phyloP scores from a whole-genome alignment of 2,888 invertebrate species.

The Serripes groenlandicus region DNA sequence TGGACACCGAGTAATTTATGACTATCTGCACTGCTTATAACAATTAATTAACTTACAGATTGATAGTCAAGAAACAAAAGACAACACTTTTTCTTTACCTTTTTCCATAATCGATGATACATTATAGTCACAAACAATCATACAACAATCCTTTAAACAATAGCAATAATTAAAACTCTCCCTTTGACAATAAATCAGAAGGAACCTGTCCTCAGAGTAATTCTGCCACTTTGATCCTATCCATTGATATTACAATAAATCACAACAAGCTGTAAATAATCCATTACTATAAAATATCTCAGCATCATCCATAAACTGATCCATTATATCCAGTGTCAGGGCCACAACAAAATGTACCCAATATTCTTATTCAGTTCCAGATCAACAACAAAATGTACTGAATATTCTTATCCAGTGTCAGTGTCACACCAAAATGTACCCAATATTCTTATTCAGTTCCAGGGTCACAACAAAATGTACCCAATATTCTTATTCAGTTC shows the following conservation, averaged over 20 bases:
- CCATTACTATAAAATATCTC: slow-evolving; percentile 12
- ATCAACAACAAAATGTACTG: neutral
- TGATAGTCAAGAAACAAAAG: no score
- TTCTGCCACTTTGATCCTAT: slow-evolving; percentile 30
- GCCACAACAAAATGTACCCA: neutral
- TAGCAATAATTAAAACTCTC: neutral
- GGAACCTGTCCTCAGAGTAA: slow-evolving; percentile 3
- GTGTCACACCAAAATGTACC: neutral
- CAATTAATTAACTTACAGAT: no score
- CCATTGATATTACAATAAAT: slow-evolving; percentile 42
- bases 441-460: neutral
- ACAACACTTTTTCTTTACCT: no score
- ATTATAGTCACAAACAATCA: neutral
- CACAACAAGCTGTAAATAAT: slow-evolving; percentile 33
- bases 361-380: neutral
- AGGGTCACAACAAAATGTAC: neutral
- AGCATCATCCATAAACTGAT: slow-evolving; percentile 14
- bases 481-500: no score
- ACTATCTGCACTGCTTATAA: no score
- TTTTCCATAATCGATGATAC: slow-evolving; percentile 18
- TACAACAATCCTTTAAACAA: neutral
- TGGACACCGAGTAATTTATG: no score
- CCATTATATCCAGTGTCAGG: slow-evolving; percentile 1
- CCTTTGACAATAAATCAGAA: neutral
- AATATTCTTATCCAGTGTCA: neutral